These are phyloP conservation scores for Suricata suricatta DNA, from an alignment of 2,113 vertebrate genomes.

Conservation along the genomic window DNA sequence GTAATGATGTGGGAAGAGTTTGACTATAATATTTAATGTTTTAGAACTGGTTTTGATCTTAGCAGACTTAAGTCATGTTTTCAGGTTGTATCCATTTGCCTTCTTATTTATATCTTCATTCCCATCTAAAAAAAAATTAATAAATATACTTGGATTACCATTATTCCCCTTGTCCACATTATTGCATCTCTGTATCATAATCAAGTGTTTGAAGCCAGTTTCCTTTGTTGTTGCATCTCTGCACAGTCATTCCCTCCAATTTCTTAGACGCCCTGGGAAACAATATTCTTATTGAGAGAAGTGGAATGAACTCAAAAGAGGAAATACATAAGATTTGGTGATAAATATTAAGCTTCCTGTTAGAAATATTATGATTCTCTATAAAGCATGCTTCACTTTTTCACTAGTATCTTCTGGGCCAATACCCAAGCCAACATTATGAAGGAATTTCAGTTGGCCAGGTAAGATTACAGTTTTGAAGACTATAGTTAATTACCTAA, in stretches of 20 bases:
- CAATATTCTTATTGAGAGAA: not conserved
- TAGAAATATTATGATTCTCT: not conserved
- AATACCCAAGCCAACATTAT: not conserved
- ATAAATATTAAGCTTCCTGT: not conserved
- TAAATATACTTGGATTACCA: not conserved
- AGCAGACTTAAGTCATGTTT: not conserved
- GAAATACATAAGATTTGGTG: not conserved
- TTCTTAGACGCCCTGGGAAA: not conserved
- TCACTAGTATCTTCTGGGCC: not conserved
- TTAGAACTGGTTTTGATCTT: not conserved
- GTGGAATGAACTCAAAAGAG: not conserved
- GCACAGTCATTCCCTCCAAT: not conserved
- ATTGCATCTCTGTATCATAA: not conserved
- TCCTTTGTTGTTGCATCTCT: not conserved
- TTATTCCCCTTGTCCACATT: not conserved
- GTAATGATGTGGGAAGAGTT: not conserved
- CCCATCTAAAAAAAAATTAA: not conserved
- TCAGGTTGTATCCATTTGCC: not conserved
- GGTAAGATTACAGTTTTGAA: not conserved
- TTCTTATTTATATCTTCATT: not conserved
- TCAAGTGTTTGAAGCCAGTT: not conserved
- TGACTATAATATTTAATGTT: not conserved
- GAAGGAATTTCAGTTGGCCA: not conserved
- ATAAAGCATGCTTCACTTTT: not conserved
- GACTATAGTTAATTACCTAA: slow-evolving; percentile 22